Evolutionary conservation across 2,888 invertebrate genomes (phyloP).

Genomic region (Athrips mouffetella): DNA sequence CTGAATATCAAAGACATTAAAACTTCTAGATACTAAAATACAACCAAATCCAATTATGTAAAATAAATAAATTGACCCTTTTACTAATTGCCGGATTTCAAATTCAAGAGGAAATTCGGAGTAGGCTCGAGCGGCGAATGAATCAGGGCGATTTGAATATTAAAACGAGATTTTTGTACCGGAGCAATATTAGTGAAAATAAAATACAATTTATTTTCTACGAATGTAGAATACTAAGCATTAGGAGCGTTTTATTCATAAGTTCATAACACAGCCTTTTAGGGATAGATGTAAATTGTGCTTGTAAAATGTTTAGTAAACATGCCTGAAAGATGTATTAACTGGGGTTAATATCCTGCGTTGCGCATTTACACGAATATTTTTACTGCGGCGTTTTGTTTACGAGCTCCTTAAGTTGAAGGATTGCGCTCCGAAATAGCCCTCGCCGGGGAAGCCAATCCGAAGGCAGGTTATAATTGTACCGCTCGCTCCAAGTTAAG

Average conservation of each 20-base stretch:
- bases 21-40: no score
- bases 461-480: slow-evolving; percentile 22
- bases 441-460: slow-evolving; percentile 10
- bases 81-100: not conserved
- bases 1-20: no score
- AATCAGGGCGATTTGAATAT: slow-evolving; percentile 1
- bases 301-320: slow-evolving; percentile 5
- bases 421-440: slow-evolving; percentile 24
- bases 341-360: not conserved
- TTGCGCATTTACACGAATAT: not conserved
- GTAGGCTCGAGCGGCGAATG: not conserved
- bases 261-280: slow-evolving; percentile 1
- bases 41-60: no score
- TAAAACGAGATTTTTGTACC: slow-evolving; percentile 1
- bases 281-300: not conserved
- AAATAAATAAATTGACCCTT: not conserved
- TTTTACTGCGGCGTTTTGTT: slow-evolving; percentile 7
- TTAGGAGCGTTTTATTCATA: not conserved
- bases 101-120: not conserved
- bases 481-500: slow-evolving; percentile 19
- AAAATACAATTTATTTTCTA: not conserved
- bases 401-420: slow-evolving; percentile 11
- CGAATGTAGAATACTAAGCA: not conserved
- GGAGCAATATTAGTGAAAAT: slow-evolving; percentile 1
- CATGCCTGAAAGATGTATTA: not conserved